Evolutionary conservation across 2,888 invertebrate genomes (phyloP), one percentile per base, ranked within the genome.

Genomic region (Dicroscelio sp.): DNA sequence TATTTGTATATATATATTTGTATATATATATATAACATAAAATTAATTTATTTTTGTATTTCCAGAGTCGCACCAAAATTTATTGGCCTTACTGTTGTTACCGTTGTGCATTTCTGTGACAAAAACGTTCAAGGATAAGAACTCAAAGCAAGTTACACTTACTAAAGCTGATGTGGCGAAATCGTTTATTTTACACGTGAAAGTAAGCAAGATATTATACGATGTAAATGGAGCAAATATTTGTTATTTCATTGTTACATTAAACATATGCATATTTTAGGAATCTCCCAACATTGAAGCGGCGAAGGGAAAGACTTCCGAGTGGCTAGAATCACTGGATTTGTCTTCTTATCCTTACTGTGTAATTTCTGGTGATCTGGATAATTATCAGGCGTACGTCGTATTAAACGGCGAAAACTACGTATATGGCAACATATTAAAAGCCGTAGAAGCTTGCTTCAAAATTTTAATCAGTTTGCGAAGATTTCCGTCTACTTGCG

Each of bases 401-500:
- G 43, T 69, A 0, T 10, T 69, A 5, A 69, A 69, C 25, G 31
- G 31, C 14, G 14, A 1, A 14, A 38, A 1, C 25, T 69, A 69
- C 27, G 3, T 43, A 8, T 69, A 43, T 27, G 43, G 14, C 25
- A 43, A 43, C 25, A 5, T 35, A 4, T 17, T 67, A 33, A 20
- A 33, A 67, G 67, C 67, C 12, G 67, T 71, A 27, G 71, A 71
- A 43, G 43, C 43, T 5, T 71, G 71, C 48, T 71, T 25, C 43
- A 71, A 71, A 25, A 48, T 43, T 48, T 4, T 43, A 25, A 27
- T 30, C 2, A 25, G 43, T 48, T 48, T 71, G 10, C 73, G 25
- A 2, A 12, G 52, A 20, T 30, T 48, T 10, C 73, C 52, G 20
- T 17, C 8, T 52, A 0, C 20, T 2, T 73, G 73, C 20, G 73